phyloP scores from a whole-genome alignment of 2,113 vertebrate genomes.

The Perca schrenkii region DNA sequence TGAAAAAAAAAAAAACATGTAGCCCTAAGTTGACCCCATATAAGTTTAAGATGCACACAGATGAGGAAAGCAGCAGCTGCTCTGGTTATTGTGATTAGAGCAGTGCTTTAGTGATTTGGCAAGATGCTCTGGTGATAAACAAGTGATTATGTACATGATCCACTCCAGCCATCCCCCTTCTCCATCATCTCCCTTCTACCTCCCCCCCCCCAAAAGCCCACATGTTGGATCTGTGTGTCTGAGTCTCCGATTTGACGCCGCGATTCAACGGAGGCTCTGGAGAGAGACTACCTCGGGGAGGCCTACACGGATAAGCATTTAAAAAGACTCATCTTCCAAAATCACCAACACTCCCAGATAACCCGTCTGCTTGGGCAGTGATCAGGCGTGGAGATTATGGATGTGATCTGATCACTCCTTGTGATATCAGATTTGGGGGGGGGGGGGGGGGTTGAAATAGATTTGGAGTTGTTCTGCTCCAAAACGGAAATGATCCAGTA shows the following conservation, averaged over 20 bases:
- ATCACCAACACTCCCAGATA: slow-evolving; percentile 65
- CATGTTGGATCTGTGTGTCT: slow-evolving; percentile 56
- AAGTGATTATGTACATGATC: slow-evolving; percentile 76
- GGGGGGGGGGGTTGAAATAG: slow-evolving; percentile 43
- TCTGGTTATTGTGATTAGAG: slow-evolving; percentile 70
- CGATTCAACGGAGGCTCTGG: slow-evolving; percentile 27
- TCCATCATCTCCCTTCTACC: slow-evolving; percentile 17
- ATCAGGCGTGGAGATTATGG: slow-evolving; percentile 73
- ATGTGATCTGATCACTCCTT: slow-evolving; percentile 67
- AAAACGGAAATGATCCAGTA: slow-evolving; percentile 50
- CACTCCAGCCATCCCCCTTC: slow-evolving; percentile 30
- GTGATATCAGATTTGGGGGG: slow-evolving; percentile 53
- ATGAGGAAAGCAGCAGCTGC: slow-evolving; percentile 41
- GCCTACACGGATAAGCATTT: slow-evolving; percentile 74
- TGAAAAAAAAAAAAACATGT: background rate
- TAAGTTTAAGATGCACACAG: slow-evolving; percentile 44
- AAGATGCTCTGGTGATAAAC: slow-evolving; percentile 73
- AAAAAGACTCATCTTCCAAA: slow-evolving; percentile 77
- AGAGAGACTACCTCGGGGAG: slow-evolving; percentile 69
- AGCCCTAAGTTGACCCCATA: slow-evolving; percentile 17
- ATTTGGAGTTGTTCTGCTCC: slow-evolving; percentile 54
- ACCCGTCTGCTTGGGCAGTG: slow-evolving; percentile 68
- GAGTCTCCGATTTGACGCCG: slow-evolving; percentile 42
- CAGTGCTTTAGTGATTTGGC: slow-evolving; percentile 67
- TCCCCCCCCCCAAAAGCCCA: slow-evolving; percentile 49